A percentile compares a stretch with the other conserved stretches of the same genome.
Conservation (phyloP, 2,888 invertebrate genomes). For the Holacanthella duospinosa region DNA sequence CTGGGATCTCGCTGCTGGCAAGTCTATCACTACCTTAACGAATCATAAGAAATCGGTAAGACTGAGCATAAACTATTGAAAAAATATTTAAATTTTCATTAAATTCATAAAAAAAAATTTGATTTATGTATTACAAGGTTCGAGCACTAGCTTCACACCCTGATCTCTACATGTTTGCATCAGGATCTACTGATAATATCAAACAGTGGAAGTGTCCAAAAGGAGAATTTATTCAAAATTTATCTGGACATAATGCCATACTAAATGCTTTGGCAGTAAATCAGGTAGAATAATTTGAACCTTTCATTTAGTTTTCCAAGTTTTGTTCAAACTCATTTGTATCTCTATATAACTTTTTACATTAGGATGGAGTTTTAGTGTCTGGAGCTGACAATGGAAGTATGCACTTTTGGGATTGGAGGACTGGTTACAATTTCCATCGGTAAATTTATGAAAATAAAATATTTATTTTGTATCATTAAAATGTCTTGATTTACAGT, state of each 20-base stretch:
- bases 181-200: slow-evolving; percentile 95
- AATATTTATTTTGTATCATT: not conserved
- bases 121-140: too few relatives aligned
- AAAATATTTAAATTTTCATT: too few relatives aligned
- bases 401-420: slow-evolving; percentile 97
- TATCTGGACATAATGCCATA: slow-evolving; percentile 94
- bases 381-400: slow-evolving; percentile 98
- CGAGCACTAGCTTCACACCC: slow-evolving; percentile 51
- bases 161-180: slow-evolving; percentile 77
- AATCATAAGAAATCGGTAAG: slow-evolving; percentile 86
- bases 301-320: too few relatives aligned
- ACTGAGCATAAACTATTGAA: too few relatives aligned
- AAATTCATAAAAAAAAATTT: too few relatives aligned
- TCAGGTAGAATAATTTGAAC: slow-evolving; percentile 44
- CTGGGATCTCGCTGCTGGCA: slow-evolving; percentile 96
- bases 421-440: slow-evolving; percentile 98
- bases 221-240: slow-evolving; percentile 91
- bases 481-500: slow-evolving; percentile 11
- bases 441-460: slow-evolving; percentile 51
- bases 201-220: slow-evolving; percentile 99
- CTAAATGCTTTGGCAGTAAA: slow-evolving; percentile 94
- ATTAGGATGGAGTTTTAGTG: slow-evolving; percentile 76
- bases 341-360: not conserved
- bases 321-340: not conserved
- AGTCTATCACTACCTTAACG: slow-evolving; percentile 84